Conservation (phyloP, 2,113 vertebrate genomes). For the Micronisus gabar region DNA sequence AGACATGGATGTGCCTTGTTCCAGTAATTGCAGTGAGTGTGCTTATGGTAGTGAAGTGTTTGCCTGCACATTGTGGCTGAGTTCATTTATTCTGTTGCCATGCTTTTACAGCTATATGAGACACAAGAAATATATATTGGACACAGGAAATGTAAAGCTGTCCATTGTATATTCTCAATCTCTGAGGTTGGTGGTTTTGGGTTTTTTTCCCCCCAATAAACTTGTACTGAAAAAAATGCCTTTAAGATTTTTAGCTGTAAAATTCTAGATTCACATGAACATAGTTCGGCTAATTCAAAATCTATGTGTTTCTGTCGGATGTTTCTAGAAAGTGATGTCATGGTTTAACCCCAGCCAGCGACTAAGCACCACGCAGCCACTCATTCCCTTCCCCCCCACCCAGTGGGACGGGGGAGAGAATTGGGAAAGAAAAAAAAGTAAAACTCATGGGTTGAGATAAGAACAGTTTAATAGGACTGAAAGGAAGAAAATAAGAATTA, state of each 20-base stretch:
- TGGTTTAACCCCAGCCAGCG: no score
- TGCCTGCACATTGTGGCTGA: neutral
- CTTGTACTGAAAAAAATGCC: neutral
- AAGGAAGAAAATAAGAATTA: no score
- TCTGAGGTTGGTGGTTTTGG: neutral
- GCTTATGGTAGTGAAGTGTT: neutral
- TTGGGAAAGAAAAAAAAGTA: no score
- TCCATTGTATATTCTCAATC: neutral
- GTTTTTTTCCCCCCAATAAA: neutral
- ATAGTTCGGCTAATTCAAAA: neutral
- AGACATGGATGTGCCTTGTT: neutral
- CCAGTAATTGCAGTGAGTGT: neutral
- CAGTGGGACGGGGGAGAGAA: no score
- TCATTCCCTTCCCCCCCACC: no score
- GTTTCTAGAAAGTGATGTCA: neutral
- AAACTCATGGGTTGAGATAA: no score
- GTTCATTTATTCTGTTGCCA: neutral
- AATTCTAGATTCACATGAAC: neutral
- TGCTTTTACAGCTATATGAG: neutral
- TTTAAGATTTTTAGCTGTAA: neutral
- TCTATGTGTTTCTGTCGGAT: neutral
- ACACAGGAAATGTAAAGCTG: neutral
- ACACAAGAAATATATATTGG: neutral
- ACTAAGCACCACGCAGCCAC: no score
- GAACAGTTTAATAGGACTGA: no score